Evolutionary conservation across 2,113 vertebrate genomes (phyloP), one percentile per base, ranked within the genome.

Genomic region (Ibidorhyncha struthersii): DNA sequence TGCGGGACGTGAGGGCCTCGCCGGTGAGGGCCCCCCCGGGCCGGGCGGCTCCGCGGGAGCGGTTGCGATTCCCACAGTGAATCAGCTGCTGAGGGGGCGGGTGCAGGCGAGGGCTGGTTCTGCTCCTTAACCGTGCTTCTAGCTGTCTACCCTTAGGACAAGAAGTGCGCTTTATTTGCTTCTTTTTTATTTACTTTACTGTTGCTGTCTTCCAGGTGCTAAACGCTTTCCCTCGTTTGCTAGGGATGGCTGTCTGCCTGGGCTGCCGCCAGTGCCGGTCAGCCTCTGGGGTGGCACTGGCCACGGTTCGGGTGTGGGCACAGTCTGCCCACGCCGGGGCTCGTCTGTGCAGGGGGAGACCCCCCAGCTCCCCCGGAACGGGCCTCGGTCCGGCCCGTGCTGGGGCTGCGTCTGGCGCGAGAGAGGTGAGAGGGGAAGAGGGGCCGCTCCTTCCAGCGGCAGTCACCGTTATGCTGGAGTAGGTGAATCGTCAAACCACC

Each of bases 271-370:
- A 4, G 53, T 22, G 27, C 34, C 8, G 53, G 0, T 29, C 62
- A 22, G 58, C 19, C 41, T 9, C 50, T 2, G 18, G 47, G 49
- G 49, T 12, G 12, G 49, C 20, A 49, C 22, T 25, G 49, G 49
- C 41, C 2, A 11, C 38, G 29, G 23, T 14, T 40, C 10, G 8
- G 26, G 32, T 10, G 52, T 32, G 4, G 36, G 36, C 36, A 36
- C 32, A 10, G 15, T 58, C 30, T 0, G 5, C 10, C 12, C 1
- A 3, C 9, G 2, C 14, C 3, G 8, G 21, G 43, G 26, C 4
- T 6, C 34, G 14, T 19, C 27, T 0, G 4, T 38, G 62, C 40
- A 23, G 19, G 45, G 45, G 6, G 45, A 29, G 38, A n/a, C 29
- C 45, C 32, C 32, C 36, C 49, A 11, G 16, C 43, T 50, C 21